Percentiles rank a stretch among this genome's conserved stretches.
phyloP scores from a whole-genome alignment of 2,888 invertebrate species.

The Cylloceria caligata region DNA sequence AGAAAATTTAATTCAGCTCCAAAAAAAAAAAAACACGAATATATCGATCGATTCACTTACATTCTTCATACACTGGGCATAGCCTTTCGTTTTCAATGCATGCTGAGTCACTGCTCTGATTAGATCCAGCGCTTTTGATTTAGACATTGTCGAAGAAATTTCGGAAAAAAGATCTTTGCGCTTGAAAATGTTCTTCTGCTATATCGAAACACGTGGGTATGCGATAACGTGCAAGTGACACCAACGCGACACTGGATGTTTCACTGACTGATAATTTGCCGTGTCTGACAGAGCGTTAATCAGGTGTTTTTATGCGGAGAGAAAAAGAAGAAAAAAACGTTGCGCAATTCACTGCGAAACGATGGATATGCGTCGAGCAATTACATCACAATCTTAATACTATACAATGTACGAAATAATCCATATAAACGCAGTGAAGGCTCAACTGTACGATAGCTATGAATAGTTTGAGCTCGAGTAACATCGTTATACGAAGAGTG shows the following conservation, averaged over 20 bases:
- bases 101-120: slow-evolving; percentile 82
- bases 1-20: not conserved
- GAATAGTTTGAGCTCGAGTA: not conserved
- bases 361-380: not conserved
- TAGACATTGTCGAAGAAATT: slow-evolving; percentile 59
- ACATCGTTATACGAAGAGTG: not conserved
- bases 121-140: slow-evolving; percentile 80
- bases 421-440: not conserved
- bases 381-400: not conserved
- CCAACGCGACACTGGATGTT: not conserved
- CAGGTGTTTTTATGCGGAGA: not conserved
- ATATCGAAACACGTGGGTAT: slow-evolving; percentile 25
- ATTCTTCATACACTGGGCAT: slow-evolving; percentile 85
- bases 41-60: slow-evolving; percentile 77
- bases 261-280: not conserved
- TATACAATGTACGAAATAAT: not conserved
- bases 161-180: not conserved
- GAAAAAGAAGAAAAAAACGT: not conserved
- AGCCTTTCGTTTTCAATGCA: slow-evolving; percentile 81
- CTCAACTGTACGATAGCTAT: not conserved
- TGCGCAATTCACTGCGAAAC: not conserved
- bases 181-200: not conserved
- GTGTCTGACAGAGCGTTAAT: not conserved
- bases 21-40: not conserved
- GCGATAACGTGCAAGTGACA: not conserved